These are phyloP conservation scores for Tinamus major DNA, from an alignment of 2,797 vertebrate genomes.

Conservation along the genomic window DNA sequence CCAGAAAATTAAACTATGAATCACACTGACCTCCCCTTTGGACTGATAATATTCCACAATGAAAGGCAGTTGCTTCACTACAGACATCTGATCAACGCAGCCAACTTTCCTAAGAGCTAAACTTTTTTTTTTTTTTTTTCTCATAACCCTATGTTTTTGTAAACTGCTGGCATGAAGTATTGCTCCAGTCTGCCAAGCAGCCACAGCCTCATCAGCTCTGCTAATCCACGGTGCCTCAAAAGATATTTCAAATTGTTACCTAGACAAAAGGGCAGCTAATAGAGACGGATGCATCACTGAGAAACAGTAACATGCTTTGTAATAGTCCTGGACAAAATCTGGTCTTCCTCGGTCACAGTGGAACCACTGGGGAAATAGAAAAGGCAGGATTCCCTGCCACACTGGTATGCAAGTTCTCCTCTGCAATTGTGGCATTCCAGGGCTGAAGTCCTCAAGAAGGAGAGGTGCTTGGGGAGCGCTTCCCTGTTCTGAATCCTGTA, in stretches of 20 bases:
- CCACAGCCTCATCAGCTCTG: neutral
- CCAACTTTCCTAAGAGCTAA: neutral
- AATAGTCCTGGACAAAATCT: neutral
- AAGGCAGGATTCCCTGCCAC: neutral
- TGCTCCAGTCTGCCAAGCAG: conserved; percentile 7
- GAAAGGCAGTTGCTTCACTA: neutral
- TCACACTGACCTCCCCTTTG: neutral
- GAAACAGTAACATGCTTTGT: neutral
- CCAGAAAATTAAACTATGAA: conserved; percentile 3
- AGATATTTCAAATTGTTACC: conserved; percentile 8
- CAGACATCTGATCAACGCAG: neutral
- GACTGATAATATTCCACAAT: neutral
- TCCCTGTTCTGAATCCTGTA: neutral
- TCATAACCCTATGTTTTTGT: neutral
- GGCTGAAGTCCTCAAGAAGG: neutral
- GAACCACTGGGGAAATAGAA: neutral
- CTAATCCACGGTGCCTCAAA: conserved; percentile 48
- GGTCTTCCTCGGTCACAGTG: neutral
- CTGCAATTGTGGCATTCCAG: neutral
- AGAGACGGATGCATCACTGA: neutral
- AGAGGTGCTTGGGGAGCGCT: fast-evolving
- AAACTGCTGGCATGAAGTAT: conserved; percentile 23
- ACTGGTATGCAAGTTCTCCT: neutral
- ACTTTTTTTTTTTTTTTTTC: neutral
- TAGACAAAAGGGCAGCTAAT: neutral